Evolutionary conservation across 2,113 vertebrate species (phyloP).

Genomic region (Caracal caracal): DNA sequence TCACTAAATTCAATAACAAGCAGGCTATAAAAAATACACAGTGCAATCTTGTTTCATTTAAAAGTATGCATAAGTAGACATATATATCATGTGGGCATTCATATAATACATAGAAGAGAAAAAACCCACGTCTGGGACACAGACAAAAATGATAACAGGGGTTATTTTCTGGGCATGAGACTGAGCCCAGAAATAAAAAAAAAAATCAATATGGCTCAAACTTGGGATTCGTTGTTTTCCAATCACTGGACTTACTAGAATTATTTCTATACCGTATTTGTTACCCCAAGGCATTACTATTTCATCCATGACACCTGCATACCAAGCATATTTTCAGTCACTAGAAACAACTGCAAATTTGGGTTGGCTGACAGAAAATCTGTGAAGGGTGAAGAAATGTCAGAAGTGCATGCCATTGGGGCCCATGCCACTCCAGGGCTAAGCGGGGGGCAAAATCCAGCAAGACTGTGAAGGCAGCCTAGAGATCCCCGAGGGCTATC

Average conservation of each 20-base stretch:
- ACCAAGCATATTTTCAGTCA: not conserved
- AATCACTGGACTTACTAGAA: not conserved
- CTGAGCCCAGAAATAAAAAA: not conserved
- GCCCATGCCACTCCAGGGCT: not conserved
- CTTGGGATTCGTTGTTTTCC: not conserved
- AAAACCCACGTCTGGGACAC: not conserved
- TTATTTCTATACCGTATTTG: not conserved
- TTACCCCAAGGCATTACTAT: not conserved
- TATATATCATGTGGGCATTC: not conserved
- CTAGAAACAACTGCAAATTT: not conserved
- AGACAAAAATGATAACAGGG: not conserved
- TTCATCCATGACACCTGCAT: not conserved
- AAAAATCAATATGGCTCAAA: not conserved
- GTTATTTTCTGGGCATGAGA: not conserved
- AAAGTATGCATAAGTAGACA: not conserved
- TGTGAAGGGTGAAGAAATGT: not conserved
- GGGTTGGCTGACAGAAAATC: not conserved
- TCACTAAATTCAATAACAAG: not conserved
- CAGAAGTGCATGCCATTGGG: rapidly evolving
- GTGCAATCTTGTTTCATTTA: not conserved
- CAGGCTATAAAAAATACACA: not conserved
- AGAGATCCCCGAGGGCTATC: rapidly evolving
- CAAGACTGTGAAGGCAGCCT: not conserved
- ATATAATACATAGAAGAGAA: not conserved
- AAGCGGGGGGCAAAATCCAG: rapidly evolving